Evolutionary conservation across 2,888 invertebrate genomes (phyloP).

Genomic region (Allacma fusca): DNA sequence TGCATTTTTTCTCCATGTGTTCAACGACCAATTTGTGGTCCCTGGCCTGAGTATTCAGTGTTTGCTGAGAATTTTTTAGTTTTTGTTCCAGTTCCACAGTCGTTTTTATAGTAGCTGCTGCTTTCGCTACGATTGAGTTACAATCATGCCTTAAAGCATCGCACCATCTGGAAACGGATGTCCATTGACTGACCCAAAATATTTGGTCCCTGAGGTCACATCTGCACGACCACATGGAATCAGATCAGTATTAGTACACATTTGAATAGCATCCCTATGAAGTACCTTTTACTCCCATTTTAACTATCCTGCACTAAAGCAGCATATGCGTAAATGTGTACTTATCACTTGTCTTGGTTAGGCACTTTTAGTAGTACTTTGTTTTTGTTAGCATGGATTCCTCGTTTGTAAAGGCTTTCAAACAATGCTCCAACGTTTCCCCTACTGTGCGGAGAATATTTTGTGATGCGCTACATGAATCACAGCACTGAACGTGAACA

Average conservation of each 20-base stretch:
- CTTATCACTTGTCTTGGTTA: too few species aligned
- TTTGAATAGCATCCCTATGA: too few species aligned
- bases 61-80: conserved; percentile 25
- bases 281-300: too few species aligned
- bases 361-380: conserved; percentile 40
- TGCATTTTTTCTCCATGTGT: conserved; percentile 32
- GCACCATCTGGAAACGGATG: conserved; percentile 38
- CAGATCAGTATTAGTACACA: too few species aligned
- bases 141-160: conserved; percentile 41
- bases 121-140: conserved; percentile 20
- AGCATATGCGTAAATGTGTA: too few species aligned
- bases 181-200: conserved; percentile 43
- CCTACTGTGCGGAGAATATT: conserved; percentile 34
- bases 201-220: conserved; percentile 37
- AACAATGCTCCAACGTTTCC: conserved; percentile 37
- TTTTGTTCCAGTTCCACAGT: conserved; percentile 31
- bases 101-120: background rate
- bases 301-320: too few species aligned
- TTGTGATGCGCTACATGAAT: conserved; percentile 33
- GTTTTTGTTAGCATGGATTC: conserved; percentile 39
- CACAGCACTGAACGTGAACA: conserved; percentile 33
- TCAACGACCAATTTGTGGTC: conserved; percentile 39
- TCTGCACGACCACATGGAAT: too few species aligned
- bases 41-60: conserved; percentile 27
- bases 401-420: conserved; percentile 28